Evolutionary conservation across 2,113 vertebrate genomes (phyloP), one percentile per base, ranked within the genome.

Genomic region (Onychorhynchus coronatus): DNA sequence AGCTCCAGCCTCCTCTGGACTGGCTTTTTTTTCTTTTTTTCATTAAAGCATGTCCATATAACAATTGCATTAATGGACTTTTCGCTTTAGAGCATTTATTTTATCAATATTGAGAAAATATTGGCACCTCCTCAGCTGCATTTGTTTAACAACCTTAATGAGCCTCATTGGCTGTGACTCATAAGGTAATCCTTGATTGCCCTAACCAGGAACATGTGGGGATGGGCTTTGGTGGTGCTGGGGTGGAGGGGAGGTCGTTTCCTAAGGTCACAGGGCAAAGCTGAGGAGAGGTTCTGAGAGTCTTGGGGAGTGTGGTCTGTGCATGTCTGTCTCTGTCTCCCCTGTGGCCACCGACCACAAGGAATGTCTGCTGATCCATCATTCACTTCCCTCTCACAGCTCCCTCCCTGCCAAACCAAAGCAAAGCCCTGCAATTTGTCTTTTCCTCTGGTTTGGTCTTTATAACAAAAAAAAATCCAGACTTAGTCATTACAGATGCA

Each of bases 261-360:
- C 20, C 71, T 42, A 56, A 49, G 56, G 41, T 37, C 31, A 11
- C 22, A 44, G 68, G 59, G 27, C 23, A 52, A 59, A n/a, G 10
- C 12, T 24, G 49, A 22, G 28, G 2, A n/a, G 55, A 56, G 55
- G 31, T 20, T 55, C 18, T 33, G 31, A 20, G 55, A 31, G 30
- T 55, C 15, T 55, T 20, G 53, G 31, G 31, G 17, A 55, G 18
- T 31, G 30, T 55, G 53, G 53, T 30, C 9, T 21, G 31, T 33
- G 19, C 66, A 12, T 75, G 30, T 56, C 9, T 19, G 63, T 11
- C 11, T 20, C 65, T 44, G 71, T 6, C 53, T 39, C 41, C 33
- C 14, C 42, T 4, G 27, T 2, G 59, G 65, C 44, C 50, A 41
- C 58, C 0, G 8, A 2, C 21, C 4, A 0, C 0, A 6, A 15